Evolutionary conservation across 2,797 vertebrate species (phyloP).

Genomic region (Chaetophractus vellerosus): DNA sequence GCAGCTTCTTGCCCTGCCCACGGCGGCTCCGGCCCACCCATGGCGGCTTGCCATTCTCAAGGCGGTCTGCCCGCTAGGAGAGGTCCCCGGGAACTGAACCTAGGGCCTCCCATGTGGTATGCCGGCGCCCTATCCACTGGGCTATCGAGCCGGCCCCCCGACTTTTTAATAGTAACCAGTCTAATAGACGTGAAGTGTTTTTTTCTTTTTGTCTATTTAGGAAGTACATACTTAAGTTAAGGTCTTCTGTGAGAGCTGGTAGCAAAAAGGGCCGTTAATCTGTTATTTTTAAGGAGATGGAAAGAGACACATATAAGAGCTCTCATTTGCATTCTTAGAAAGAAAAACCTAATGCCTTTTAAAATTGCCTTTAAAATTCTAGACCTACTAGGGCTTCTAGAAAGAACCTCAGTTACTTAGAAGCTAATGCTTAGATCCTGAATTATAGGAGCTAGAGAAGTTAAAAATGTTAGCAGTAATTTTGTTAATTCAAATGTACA

Average conservation of each 20-base stretch:
- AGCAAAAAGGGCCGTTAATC: neutral
- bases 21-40: no score
- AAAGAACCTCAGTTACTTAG: conserved; percentile 7
- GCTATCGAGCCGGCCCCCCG: no score
- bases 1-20: no score
- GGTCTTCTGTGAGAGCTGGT: neutral
- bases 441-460: neutral
- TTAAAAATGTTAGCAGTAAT: conserved; percentile 41
- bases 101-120: no score
- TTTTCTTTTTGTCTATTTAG: neutral
- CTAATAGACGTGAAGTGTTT: no score
- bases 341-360: neutral
- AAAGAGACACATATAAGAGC: neutral
- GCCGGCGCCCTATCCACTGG: no score
- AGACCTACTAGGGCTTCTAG: conserved; percentile 30
- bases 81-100: no score
- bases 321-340: conserved; percentile 10
- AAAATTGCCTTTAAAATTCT: neutral
- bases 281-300: conserved; percentile 4
- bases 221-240: conserved; percentile 15
- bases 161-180: no score
- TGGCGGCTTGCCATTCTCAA: no score
- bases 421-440: neutral
- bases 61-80: no score
- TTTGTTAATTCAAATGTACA: conserved; percentile 54